Evolutionary conservation across 2,888 invertebrate genomes (phyloP).

Genomic region (Synanthedon vespiformis): DNA sequence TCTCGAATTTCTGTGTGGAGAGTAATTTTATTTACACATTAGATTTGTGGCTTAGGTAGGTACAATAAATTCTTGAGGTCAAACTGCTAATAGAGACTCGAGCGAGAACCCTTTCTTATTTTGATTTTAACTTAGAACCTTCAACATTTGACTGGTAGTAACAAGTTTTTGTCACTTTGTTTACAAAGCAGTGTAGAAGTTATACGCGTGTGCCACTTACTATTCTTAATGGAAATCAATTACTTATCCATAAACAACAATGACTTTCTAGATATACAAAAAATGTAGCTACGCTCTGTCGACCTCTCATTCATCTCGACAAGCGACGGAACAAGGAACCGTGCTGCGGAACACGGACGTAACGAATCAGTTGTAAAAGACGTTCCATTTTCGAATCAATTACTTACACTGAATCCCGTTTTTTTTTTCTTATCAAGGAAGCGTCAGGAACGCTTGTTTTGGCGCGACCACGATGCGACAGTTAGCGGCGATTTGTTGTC

Average conservation of each 20-base stretch:
- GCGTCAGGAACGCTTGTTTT: constrained; percentile 8
- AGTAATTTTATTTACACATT: no score
- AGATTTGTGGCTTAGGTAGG: no score
- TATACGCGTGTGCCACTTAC: background rate
- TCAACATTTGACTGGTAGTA: background rate
- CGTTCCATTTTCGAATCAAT: constrained; percentile 2
- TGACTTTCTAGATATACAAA: background rate
- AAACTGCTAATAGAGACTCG: no score
- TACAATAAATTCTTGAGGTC: no score
- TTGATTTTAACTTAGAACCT: background rate
- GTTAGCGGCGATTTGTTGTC: constrained; percentile 20
- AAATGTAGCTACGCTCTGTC: background rate
- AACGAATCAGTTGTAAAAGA: background rate
- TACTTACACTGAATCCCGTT: constrained; percentile 6
- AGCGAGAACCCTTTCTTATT: background rate
- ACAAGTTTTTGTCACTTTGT: background rate
- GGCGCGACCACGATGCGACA: constrained; percentile 13
- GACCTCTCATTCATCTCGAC: constrained; percentile 9
- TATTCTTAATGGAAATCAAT: background rate
- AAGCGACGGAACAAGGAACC: constrained; percentile 16
- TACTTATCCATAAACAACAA: background rate
- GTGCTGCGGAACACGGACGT: constrained; percentile 18
- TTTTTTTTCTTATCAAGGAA: constrained; percentile 13
- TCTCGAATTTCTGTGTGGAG: no score
- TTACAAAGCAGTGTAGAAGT: background rate